Percentiles rank a stretch among this genome's conserved stretches.
phyloP scores from a whole-genome alignment of 1,140 invertebrate genomes.

The Drosophila nigromelanica region DNA sequence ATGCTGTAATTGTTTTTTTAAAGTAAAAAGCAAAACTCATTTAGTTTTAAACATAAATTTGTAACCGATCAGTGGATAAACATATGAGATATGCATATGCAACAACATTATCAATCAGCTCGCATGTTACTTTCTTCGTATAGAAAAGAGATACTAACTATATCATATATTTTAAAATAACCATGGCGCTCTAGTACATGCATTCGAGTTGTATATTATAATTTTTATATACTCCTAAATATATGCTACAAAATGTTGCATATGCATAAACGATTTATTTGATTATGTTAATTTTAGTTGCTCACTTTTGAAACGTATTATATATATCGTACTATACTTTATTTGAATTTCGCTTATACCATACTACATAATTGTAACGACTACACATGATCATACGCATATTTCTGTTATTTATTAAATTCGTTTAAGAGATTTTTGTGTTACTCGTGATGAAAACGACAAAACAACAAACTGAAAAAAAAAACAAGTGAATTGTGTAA shows the following conservation, averaged over 20 bases:
- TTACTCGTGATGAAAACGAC: conserved; percentile 68
- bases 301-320: conserved; percentile 74
- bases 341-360: conserved; percentile 64
- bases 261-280: conserved; percentile 49
- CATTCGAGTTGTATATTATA: conserved; percentile 1
- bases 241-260: conserved; percentile 39
- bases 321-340: conserved; percentile 65
- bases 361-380: conserved; percentile 27
- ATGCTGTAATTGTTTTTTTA: conserved; percentile 40
- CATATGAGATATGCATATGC: conserved; percentile 23
- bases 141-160: conserved; percentile 6
- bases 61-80: conserved; percentile 28
- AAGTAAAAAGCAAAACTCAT: conserved; percentile 39
- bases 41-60: conserved; percentile 36
- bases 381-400: conserved; percentile 62
- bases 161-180: conserved; percentile 10
- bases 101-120: conserved; percentile 12
- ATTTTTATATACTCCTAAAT: conserved; percentile 6
- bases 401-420: conserved; percentile 82
- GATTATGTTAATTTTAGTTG: conserved; percentile 64
- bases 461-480: conserved; percentile 45
- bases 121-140: background rate
- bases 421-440: conserved; percentile 77
- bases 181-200: conserved; percentile 30
- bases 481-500: conserved; percentile 74